Base-by-base conservation (phyloP, 64 coral and sea anemone genomes). In the Cladopsammia gracilis region DNA sequence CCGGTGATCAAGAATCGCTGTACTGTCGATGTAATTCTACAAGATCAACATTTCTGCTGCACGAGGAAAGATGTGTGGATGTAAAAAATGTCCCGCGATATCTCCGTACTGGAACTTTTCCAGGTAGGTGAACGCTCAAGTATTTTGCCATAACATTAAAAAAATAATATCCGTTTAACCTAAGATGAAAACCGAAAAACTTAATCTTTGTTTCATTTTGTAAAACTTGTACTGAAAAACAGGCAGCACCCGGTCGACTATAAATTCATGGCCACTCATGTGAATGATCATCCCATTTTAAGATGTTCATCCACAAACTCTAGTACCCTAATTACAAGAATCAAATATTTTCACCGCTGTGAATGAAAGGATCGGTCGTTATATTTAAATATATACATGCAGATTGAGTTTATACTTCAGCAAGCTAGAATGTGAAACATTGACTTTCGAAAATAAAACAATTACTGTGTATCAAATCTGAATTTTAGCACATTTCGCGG, bases 1-100 rank as follows among this genome's bases (percentile, higher is more conserved):
- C 4, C 3, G 34, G 47, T 19, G 3, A 67, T 48, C 19, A 84
- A 66, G 43, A 67, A 67, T 20, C 7, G 22, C 44, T 84, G 5
- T 20, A 84, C 9, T 84, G 80, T 67, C 80, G 61, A 5, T 84
- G 80, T 47, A 66, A 67, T 49, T 84, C 80, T 24, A 67, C 80
- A 24, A 50, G 67, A 25, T 49, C 80, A 50, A 84, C 80, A 2
- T 84, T 84, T 45, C 45, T 84, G 10, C 44, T 66, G 44, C 60
- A 84, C 2, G 46, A 84, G 13, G 80, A 64, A 84, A 84, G 20
- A 24, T 84, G 80, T 18, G 62, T 67, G 19, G 19, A 67, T 13
- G 45, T 50, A 34, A 9, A n/a, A 48, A 67, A 84, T 67, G 43
- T 84, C 0, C 16, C 80, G 18, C 80, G 20, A 13, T n/a, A n/a